phyloP scores from a whole-genome alignment of 2,888 invertebrate species.

The Leucania comma region DNA sequence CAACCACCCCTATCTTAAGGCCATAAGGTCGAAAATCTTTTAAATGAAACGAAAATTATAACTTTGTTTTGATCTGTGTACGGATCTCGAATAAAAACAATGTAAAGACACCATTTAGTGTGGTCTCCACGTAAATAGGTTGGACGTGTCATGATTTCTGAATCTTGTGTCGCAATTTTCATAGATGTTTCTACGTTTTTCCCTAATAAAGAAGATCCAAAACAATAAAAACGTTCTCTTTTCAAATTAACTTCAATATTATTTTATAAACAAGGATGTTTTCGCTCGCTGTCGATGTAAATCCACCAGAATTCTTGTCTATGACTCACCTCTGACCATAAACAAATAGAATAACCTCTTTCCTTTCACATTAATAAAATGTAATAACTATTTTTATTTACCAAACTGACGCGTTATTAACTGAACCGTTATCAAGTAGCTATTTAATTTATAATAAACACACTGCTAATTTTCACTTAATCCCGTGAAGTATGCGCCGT shows the following conservation, averaged over 20 bases:
- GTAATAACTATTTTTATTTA: conserved; percentile 67
- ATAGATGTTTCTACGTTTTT: conserved; percentile 53
- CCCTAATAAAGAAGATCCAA: conserved; percentile 27
- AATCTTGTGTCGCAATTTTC: conserved; percentile 57
- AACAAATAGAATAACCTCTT: conserved; percentile 54
- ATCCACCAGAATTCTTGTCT: conserved; percentile 29
- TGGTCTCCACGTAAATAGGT: conserved; percentile 81
- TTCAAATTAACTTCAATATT: conserved; percentile 17
- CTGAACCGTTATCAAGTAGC: conserved; percentile 74
- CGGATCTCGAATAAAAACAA: conserved; percentile 76
- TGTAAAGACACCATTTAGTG: conserved; percentile 72
- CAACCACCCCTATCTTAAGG: conserved; percentile 46
- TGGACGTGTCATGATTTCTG: conserved; percentile 75
- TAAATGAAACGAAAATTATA: conserved; percentile 51
- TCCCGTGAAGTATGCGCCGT: conserved; percentile 73
- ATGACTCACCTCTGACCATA: conserved; percentile 50
- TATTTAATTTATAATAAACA: conserved; percentile 78
- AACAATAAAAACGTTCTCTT: conserved; percentile 49
- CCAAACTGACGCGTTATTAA: conserved; percentile 67
- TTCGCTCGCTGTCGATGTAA: conserved; percentile 4
- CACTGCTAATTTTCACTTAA: conserved; percentile 82
- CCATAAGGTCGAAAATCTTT: conserved; percentile 66
- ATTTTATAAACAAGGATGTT: conserved; percentile 24
- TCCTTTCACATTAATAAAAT: conserved; percentile 48
- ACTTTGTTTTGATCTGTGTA: conserved; percentile 65